Conservation (phyloP, 2,797 vertebrate species). For the Argentina silus region DNA sequence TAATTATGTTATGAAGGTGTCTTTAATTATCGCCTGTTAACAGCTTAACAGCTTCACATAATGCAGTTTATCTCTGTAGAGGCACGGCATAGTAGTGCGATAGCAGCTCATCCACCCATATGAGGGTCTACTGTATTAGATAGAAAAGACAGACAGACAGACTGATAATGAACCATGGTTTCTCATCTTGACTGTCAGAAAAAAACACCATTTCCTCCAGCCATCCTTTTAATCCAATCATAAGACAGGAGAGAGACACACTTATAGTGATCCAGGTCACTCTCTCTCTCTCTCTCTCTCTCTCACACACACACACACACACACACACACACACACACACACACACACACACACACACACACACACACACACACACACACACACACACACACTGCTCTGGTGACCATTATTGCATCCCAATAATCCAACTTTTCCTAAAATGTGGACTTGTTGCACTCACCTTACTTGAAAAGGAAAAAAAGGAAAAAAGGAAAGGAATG, state of each 20-base stretch:
- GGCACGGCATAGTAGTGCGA: no score
- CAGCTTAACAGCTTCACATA: no score
- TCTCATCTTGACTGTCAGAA: not conserved
- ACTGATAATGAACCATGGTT: not conserved
- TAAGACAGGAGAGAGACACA: not conserved
- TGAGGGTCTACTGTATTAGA: not conserved
- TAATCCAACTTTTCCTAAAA: no score
- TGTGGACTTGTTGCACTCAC: no score
- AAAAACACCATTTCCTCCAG: not conserved
- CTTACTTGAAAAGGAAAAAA: not conserved
- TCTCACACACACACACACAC: not conserved
- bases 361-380: not conserved
- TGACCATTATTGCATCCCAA: no score
- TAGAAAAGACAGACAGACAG: not conserved
- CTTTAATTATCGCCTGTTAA: no score
- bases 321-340: not conserved
- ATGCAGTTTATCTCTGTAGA: no score
- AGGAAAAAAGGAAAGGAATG: not conserved
- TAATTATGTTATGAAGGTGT: no score
- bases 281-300: not conserved
- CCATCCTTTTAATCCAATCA: not conserved
- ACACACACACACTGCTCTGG: no score
- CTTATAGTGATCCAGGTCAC: not conserved
- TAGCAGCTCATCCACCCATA: not conserved
- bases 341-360: constrained; percentile 1